These are phyloP conservation scores for Scolopax bukidnonensis DNA, from an alignment of 2,797 vertebrate species.

Conservation along the genomic window DNA sequence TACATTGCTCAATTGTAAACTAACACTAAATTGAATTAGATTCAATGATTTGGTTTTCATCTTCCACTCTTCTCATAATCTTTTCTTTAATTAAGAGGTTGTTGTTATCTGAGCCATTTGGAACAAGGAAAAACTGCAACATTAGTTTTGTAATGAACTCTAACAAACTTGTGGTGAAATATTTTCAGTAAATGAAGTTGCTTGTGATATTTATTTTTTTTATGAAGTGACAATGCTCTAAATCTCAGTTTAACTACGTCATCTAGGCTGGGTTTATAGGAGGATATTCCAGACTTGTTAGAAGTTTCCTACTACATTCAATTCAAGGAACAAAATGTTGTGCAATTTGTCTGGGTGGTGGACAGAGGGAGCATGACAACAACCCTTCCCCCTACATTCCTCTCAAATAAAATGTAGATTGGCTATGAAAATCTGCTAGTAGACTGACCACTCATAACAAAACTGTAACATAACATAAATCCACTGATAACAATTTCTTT, in stretches of 20 bases:
- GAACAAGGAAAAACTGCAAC: not conserved
- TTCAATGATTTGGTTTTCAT: not conserved
- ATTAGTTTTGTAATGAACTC: not conserved
- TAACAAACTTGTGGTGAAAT: not conserved
- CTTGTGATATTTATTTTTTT: not conserved
- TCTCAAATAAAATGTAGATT: not conserved
- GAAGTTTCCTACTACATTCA: not conserved
- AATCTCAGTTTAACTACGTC: not conserved
- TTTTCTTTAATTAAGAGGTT: not conserved
- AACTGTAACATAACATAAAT: not conserved
- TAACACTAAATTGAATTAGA: not conserved
- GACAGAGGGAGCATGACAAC: not conserved
- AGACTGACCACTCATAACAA: not conserved
- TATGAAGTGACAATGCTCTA: not conserved
- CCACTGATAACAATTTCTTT: not conserved
- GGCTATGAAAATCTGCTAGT: not conserved
- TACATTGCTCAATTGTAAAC: not conserved
- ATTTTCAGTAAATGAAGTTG: not conserved
- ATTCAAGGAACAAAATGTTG: not conserved
- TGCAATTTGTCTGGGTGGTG: fast-evolving
- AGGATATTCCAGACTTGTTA: not conserved
- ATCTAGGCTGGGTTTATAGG: not conserved
- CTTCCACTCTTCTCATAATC: not conserved
- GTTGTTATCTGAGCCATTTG: not conserved
- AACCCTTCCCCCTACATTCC: not conserved